Evolutionary conservation across 2,888 invertebrate genomes (phyloP).

Genomic region (Seladonia tumulorum): DNA sequence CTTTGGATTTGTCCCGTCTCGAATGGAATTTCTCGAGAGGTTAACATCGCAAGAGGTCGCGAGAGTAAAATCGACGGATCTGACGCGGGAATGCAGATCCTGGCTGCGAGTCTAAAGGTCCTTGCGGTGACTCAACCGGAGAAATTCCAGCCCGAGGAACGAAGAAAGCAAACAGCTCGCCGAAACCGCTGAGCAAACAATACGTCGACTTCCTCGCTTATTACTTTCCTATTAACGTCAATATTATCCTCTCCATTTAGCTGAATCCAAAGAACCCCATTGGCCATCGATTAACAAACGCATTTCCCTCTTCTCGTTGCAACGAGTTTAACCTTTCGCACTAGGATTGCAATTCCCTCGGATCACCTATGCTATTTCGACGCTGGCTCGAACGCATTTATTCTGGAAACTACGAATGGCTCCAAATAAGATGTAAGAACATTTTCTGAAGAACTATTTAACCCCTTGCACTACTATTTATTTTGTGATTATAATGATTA

Average conservation of each 20-base stretch:
- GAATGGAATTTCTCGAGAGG: not conserved
- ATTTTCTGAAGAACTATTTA: too few species aligned
- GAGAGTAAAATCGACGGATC: not conserved
- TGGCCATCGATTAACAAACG: not conserved
- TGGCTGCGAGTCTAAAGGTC: conserved; percentile 10
- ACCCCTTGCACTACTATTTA: too few species aligned
- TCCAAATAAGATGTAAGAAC: too few species aligned
- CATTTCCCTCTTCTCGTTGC: not conserved
- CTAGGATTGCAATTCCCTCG: too few species aligned
- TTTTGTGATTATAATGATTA: too few species aligned
- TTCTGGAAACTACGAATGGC: not conserved
- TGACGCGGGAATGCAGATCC: conserved; percentile 6
- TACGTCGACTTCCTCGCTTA: not conserved
- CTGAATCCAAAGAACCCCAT: not conserved
- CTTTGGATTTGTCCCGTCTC: not conserved
- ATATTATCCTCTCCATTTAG: not conserved
- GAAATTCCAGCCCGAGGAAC: not conserved
- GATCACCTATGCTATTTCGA: too few species aligned
- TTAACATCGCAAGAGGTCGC: not conserved
- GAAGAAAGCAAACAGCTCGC: not conserved
- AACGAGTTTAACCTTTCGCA: not conserved
- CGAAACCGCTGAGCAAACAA: not conserved
- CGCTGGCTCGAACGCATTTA: too few species aligned
- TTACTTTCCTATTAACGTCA: not conserved
- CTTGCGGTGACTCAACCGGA: conserved; percentile 14